Evolutionary conservation across 2,797 vertebrate species (phyloP).

Genomic region (Melanotaenia trifasciata): DNA sequence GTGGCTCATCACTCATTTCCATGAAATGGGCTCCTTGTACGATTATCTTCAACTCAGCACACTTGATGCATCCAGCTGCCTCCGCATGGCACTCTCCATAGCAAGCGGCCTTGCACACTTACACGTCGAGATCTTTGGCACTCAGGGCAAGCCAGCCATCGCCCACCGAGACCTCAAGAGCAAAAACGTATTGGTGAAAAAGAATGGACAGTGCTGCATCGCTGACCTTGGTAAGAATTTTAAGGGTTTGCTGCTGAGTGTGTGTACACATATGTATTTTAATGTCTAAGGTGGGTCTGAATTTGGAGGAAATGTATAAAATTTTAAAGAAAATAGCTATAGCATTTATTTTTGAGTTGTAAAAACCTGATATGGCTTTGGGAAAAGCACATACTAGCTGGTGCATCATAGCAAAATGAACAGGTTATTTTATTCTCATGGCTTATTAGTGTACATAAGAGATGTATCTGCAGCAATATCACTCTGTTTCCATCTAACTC

Average conservation of each 20-base stretch:
- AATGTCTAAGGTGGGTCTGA: neutral
- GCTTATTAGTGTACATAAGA: conserved; percentile 11
- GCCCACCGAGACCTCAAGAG: conserved; percentile 97
- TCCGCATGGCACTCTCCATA: conserved; percentile 93
- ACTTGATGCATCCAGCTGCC: conserved; percentile 91
- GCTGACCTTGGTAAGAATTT: conserved; percentile 92
- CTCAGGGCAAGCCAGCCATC: conserved; percentile 97
- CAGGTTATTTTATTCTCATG: neutral
- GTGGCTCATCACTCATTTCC: conserved; percentile 98
- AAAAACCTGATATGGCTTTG: neutral
- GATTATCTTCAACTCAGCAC: conserved; percentile 97
- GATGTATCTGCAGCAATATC: conserved; percentile 5
- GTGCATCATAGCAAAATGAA: neutral
- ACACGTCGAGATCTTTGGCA: conserved; percentile 98
- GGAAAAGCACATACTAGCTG: conserved; percentile 4
- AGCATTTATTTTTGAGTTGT: neutral
- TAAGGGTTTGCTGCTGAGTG: neutral
- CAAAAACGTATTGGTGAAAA: conserved; percentile 98
- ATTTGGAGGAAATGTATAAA: neutral
- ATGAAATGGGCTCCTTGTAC: conserved; percentile 96
- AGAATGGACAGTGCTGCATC: conserved; percentile 98
- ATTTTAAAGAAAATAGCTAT: neutral
- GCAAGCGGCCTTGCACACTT: conserved; percentile 95
- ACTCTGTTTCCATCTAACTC: conserved; percentile 12
- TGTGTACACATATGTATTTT: neutral